Percentiles rank a stretch among this genome's conserved stretches.
Evolutionary conservation across 2,888 invertebrate genomes (phyloP).

Genomic region (Acanthosepion esculentum): DNA sequence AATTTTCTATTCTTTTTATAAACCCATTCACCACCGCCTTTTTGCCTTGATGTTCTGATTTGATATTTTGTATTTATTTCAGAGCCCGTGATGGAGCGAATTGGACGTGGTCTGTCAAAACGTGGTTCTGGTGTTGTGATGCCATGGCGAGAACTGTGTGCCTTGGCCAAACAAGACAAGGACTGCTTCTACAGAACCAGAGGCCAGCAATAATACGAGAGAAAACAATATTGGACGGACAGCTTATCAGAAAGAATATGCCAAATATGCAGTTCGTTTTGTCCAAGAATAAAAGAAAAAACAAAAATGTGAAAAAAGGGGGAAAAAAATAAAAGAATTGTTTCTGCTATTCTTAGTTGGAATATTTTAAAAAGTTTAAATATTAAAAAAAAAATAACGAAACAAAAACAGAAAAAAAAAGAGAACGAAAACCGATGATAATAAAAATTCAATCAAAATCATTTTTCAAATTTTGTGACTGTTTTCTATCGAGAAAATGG

Average conservation of each 20-base stretch:
- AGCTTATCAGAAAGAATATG: neutral
- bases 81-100: neutral
- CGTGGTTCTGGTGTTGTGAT: conserved; percentile 33
- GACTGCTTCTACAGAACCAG: neutral
- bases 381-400: neutral
- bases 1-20: neutral
- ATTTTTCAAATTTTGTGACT: conserved; percentile 5
- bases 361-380: neutral
- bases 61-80: neutral
- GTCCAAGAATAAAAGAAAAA: neutral
- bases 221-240: neutral
- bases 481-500: neutral
- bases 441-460: neutral
- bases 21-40: too few relatives aligned
- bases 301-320: neutral
- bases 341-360: neutral
- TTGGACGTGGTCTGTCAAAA: neutral
- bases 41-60: neutral
- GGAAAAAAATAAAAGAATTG: neutral
- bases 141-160: neutral
- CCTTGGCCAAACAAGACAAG: neutral
- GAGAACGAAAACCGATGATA: neutral
- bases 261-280: neutral
- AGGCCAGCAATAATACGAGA: neutral
- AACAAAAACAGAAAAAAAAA: neutral